These are phyloP conservation scores for Elmis aenea DNA, from an alignment of 2,888 invertebrate genomes.

Conservation along the genomic window DNA sequence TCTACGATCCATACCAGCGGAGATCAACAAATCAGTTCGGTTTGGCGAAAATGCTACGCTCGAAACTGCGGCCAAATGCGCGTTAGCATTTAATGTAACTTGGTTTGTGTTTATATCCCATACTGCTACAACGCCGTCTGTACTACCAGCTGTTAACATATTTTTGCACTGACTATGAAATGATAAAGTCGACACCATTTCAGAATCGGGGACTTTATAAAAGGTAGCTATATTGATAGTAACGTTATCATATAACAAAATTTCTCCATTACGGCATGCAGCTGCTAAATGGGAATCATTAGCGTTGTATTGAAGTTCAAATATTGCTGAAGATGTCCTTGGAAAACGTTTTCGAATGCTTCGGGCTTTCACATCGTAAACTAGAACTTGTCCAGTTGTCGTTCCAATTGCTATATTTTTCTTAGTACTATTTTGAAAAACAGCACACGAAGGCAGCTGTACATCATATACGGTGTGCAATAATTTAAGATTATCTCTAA, in stretches of 20 bases:
- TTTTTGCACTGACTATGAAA: conserved; percentile 35
- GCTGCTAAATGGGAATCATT: conserved; percentile 41
- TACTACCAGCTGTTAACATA: conserved; percentile 38
- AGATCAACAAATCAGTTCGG: conserved; percentile 53
- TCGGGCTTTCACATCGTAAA: conserved; percentile 41
- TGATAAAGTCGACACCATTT: conserved; percentile 33
- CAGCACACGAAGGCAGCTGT: conserved; percentile 39
- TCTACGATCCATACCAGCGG: conserved; percentile 54
- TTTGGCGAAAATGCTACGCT: conserved; percentile 54
- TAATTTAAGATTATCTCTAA: conserved; percentile 37
- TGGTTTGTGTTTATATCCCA: conserved; percentile 41
- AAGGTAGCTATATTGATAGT: conserved; percentile 33
- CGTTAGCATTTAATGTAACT: conserved; percentile 32
- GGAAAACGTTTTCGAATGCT: conserved; percentile 36
- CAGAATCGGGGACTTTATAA: conserved; percentile 38
- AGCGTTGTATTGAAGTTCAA: conserved; percentile 36
- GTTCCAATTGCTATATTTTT: conserved; percentile 38
- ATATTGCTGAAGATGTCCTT: conserved; percentile 30
- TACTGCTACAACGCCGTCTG: conserved; percentile 40
- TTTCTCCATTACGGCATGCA: conserved; percentile 38
- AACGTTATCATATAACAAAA: conserved; percentile 36
- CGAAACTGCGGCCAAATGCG: conserved; percentile 56
- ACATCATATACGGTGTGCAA: conserved; percentile 38
- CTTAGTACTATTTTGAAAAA: conserved; percentile 41
- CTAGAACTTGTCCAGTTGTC: conserved; percentile 35